phyloP scores from a whole-genome alignment of 2,113 vertebrate species.

The Siphamia tubifer region DNA sequence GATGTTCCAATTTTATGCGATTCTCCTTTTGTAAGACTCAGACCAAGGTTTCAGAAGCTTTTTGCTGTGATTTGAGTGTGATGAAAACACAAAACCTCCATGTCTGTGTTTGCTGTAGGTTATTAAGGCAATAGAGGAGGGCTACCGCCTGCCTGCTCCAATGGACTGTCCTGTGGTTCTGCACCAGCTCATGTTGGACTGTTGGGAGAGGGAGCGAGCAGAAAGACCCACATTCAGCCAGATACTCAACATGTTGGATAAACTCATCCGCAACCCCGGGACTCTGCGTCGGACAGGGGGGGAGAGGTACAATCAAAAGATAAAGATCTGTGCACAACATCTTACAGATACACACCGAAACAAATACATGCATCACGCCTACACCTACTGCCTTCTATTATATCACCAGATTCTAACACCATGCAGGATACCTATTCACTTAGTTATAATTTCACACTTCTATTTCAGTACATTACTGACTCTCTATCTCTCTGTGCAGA shows the following conservation, averaged over 20 bases:
- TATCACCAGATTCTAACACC: too few relatives aligned
- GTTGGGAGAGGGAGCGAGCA: conserved; percentile 94
- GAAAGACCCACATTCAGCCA: conserved; percentile 96
- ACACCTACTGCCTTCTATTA: too few relatives aligned
- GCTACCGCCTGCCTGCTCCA: conserved; percentile 93
- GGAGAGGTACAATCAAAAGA: conserved; percentile 91
- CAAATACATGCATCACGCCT: neutral
- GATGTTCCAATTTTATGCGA: too few relatives aligned
- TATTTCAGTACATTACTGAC: neutral
- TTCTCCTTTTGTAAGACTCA: too few relatives aligned
- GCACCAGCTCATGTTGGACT: conserved; percentile 97
- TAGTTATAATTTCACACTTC: neutral
- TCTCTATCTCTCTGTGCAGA: conserved; percentile 62
- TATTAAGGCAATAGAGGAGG: conserved; percentile 97
- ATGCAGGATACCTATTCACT: neutral
- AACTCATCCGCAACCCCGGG: conserved; percentile 96
- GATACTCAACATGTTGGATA: conserved; percentile 98
- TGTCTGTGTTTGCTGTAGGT: conserved; percentile 76
- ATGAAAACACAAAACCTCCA: neutral
- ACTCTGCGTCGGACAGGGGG: conserved; percentile 93
- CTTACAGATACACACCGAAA: too few relatives aligned
- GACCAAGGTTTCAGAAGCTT: neutral
- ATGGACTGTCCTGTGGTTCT: conserved; percentile 97
- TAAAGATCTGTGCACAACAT: too few relatives aligned
- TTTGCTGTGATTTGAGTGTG: neutral